These are phyloP conservation scores for Syngnathus scovelli DNA, from an alignment of 2,113 vertebrate genomes.

Conservation along the genomic window DNA sequence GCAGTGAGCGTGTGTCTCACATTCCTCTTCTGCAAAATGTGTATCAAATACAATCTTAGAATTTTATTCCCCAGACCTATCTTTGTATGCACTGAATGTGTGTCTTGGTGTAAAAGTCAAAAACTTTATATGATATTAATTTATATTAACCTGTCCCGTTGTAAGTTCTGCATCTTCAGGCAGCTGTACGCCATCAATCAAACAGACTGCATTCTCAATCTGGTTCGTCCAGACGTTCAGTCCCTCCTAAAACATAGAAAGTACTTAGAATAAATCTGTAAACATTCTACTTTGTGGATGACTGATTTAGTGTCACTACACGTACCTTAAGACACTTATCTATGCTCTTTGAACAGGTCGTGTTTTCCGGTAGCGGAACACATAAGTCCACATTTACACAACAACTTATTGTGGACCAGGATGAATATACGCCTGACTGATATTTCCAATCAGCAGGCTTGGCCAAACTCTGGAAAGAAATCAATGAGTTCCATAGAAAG, in stretches of 20 bases:
- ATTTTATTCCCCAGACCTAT: not conserved
- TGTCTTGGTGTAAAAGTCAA: not conserved
- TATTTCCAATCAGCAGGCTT: conserved; percentile 95
- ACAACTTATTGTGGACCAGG: conserved; percentile 80
- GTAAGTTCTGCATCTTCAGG: conserved; percentile 77
- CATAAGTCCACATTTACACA: conserved; percentile 79
- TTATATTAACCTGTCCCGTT: conserved; percentile 72
- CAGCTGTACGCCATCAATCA: conserved; percentile 81
- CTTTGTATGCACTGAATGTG: not conserved
- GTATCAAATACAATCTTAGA: conserved; percentile 21
- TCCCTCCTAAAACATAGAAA: conserved; percentile 73
- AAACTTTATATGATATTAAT: no score
- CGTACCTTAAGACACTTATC: conserved; percentile 79
- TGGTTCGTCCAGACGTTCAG: conserved; percentile 81
- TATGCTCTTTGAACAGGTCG: conserved; percentile 58
- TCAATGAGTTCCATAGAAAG: not conserved
- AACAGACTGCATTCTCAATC: conserved; percentile 76
- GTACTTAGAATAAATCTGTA: conserved; percentile 1
- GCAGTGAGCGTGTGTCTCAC: conserved; percentile 66
- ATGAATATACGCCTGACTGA: conserved; percentile 76
- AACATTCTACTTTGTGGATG: not conserved
- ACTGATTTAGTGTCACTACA: not conserved
- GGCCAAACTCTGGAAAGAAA: conserved; percentile 73
- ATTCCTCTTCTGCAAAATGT: conserved; percentile 74
- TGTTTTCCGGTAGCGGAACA: conserved; percentile 72